Evolutionary conservation across 2,888 invertebrate genomes (phyloP).

Genomic region (Sinotaia quadrata): DNA sequence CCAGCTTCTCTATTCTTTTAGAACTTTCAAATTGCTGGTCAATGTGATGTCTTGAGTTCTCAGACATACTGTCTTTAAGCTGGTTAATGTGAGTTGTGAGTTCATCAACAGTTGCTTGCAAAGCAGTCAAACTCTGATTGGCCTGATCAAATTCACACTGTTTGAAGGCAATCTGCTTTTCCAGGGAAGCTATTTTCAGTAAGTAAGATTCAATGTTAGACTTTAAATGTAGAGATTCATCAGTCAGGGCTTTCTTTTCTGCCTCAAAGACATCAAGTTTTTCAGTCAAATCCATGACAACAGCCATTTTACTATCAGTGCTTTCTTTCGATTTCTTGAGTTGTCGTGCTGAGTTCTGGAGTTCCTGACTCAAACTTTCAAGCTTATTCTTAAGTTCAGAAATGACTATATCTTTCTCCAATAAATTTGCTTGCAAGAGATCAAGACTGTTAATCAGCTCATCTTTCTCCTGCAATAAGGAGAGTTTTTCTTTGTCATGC

Average conservation of each 20-base stretch:
- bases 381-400: conserved; percentile 30
- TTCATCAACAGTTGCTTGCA: conserved; percentile 29
- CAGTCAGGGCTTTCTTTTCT: conserved; percentile 15
- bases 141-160: conserved; percentile 24
- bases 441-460: background rate
- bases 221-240: conserved; percentile 18
- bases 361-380: conserved; percentile 22
- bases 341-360: background rate
- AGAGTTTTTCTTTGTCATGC: conserved; percentile 17
- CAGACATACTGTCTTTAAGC: conserved; percentile 24
- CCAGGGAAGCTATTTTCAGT: conserved; percentile 23
- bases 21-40: conserved; percentile 29
- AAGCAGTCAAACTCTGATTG: background rate
- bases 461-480: conserved; percentile 1
- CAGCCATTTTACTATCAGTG: conserved; percentile 7
- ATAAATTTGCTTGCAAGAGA: conserved; percentile 18
- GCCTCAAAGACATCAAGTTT: conserved; percentile 15
- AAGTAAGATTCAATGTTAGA: conserved; percentile 24
- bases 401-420: conserved; percentile 23
- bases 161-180: conserved; percentile 28
- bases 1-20: conserved; percentile 30
- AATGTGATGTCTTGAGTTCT: conserved; percentile 15
- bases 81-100: conserved; percentile 29
- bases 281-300: conserved; percentile 13
- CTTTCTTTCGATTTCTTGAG: conserved; percentile 2